Conservation (phyloP, 1,140 invertebrate species). For the Argopecten irradians region DNA sequence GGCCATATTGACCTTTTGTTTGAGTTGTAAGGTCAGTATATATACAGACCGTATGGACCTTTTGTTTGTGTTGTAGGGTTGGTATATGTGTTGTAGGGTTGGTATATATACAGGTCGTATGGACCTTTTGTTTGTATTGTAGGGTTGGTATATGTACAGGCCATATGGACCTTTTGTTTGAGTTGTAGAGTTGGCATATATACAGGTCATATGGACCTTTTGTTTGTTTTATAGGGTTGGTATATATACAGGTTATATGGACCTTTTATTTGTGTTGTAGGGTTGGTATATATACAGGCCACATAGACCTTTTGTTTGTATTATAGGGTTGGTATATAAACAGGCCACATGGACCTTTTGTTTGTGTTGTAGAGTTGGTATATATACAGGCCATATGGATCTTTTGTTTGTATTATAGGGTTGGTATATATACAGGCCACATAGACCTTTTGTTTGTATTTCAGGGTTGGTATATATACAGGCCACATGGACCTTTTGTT, state of each 20-base stretch:
- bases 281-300: background rate
- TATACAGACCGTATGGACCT: background rate
- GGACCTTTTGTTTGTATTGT: background rate
- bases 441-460: background rate
- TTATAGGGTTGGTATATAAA: background rate
- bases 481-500: background rate
- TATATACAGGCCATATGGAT: no score
- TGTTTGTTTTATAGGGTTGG: background rate
- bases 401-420: no score
- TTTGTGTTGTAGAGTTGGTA: constrained; percentile 16
- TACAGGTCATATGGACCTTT: background rate
- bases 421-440: background rate
- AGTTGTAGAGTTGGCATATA: background rate
- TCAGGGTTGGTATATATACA: background rate
- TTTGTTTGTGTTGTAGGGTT: background rate
- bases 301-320: background rate
- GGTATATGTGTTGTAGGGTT: background rate
- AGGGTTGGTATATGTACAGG: background rate
- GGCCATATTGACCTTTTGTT: background rate
- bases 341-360: background rate
- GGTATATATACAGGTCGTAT: background rate
- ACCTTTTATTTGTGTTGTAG: background rate
- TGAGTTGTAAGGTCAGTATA: no score
- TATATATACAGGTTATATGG: background rate
- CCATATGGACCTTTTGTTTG: background rate